Evolutionary conservation across 2,797 vertebrate species (phyloP), one percentile per base, ranked within the genome.

Genomic region (Falco columbarius): DNA sequence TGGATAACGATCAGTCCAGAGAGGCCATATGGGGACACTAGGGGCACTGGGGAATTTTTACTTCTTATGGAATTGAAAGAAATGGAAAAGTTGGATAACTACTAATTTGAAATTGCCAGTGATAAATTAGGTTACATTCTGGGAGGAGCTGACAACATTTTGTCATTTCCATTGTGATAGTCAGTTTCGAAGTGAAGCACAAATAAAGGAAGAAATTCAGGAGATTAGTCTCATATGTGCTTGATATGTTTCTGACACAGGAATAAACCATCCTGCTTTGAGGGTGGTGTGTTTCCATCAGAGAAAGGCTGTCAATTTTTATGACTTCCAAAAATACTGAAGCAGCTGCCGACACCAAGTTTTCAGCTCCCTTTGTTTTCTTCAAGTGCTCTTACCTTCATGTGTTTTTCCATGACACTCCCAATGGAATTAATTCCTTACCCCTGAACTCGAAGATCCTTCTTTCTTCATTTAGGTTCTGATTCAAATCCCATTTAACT

Each of bases 51-150:
- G 83, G 91, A 96, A 91, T 93, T 96, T 94, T 96, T 83, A 65
- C 54, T 97, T 96, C 94, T 94, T 96, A 96, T 91, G 95, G 94
- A 97, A 96, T 87, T 65, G 66, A 96, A 96, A 96, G 83, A 90
- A 97, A 90, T 66, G 76, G 93, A 97, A 95, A 95, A 96, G 52
- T 86, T 90, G 85, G 42, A 94, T 79, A 94, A 89, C 58, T 20
- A 75, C 19, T 61, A 89, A 46, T 70, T 94, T 92, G 61, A 95
- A 96, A 96, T 71, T 56, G 62, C 30, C 84, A 94, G 79, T 94
- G 75, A 95, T 90, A 95, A 96, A 97, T 96, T 91, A 97, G 83
- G 73, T 77, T 91, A 40, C 70, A 72, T 80, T 93, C 73, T 92
- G 85, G 92, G 90, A 95, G 86, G 59, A 92, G 55, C 6, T 76